phyloP scores from a whole-genome alignment of 2,888 invertebrate genomes.

The Seira musarum region DNA sequence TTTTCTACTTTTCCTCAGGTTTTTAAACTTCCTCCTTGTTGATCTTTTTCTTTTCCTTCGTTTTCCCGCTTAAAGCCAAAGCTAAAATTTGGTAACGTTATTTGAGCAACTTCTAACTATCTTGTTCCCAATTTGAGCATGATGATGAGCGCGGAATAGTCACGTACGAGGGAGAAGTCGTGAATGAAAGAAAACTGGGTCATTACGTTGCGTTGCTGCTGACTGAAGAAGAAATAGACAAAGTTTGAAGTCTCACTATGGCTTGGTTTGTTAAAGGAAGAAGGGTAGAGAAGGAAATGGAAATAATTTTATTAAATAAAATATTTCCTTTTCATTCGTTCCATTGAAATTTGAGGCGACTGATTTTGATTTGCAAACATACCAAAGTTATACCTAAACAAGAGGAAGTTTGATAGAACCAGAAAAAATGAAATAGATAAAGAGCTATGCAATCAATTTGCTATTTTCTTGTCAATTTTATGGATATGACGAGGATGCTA shows the following conservation, averaged over 20 bases:
- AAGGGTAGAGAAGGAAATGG: background rate
- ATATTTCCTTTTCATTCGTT: no score
- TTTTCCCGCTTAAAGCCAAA: background rate
- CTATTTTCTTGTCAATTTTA: background rate
- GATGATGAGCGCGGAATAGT: background rate
- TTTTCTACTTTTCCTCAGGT: conserved; percentile 10
- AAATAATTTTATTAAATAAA: background rate
- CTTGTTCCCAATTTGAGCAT: background rate
- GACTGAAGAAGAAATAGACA: no score
- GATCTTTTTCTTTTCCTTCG: no score
- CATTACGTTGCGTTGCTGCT: no score
- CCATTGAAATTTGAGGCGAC: no score
- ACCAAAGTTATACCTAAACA: background rate
- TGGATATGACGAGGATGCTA: no score
- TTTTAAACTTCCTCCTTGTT: no score
- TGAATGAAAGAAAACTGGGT: background rate
- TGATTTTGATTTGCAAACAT: background rate
- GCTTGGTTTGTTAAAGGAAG: background rate
- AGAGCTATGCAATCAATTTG: background rate
- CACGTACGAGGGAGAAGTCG: background rate
- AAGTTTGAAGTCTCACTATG: no score
- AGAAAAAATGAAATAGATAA: background rate
- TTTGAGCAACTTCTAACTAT: background rate
- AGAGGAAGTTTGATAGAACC: background rate
- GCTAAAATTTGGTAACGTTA: background rate